Percentiles rank a stretch among this genome's conserved stretches.
These are phyloP conservation scores for Pemphredon lugubris DNA, from an alignment of 2,888 invertebrate species.

Conservation along the genomic window DNA sequence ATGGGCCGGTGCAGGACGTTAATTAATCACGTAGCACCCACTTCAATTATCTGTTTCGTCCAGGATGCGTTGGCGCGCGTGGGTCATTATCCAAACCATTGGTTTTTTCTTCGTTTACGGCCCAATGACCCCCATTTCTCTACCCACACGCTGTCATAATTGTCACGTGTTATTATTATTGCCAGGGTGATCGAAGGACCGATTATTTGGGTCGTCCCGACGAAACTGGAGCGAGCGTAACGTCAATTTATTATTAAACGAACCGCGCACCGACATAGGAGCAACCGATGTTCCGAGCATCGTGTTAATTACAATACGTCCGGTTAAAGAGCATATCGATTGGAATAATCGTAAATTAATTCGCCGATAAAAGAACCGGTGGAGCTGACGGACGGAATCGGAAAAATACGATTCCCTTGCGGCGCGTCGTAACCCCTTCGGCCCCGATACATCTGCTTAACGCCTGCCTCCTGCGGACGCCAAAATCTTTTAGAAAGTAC, in stretches of 20 bases:
- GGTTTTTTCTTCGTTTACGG: constrained; percentile 22
- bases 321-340: constrained; percentile 47
- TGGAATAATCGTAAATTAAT: constrained; percentile 53
- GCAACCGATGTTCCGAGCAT: constrained; percentile 57
- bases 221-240: constrained; percentile 58
- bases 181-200: constrained; percentile 46
- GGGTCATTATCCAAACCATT: constrained; percentile 47
- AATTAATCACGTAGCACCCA: constrained; percentile 48
- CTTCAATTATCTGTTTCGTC: constrained; percentile 47
- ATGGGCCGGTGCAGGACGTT: constrained; percentile 24
- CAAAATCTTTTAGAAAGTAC: constrained; percentile 1
- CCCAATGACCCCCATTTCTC: constrained; percentile 52
- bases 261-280: constrained; percentile 18
- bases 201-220: constrained; percentile 56
- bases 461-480: background rate
- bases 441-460: background rate
- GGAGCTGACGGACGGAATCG: background rate
- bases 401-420: background rate
- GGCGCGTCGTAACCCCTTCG: background rate
- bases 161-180: constrained; percentile 58
- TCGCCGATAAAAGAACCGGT: constrained; percentile 26
- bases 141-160: constrained; percentile 55
- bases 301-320: constrained; percentile 52
- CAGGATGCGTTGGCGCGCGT: constrained; percentile 19
- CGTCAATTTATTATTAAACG: constrained; percentile 62